phyloP scores from a whole-genome alignment of 2,888 invertebrate species.

The Cordilura impudica region DNA sequence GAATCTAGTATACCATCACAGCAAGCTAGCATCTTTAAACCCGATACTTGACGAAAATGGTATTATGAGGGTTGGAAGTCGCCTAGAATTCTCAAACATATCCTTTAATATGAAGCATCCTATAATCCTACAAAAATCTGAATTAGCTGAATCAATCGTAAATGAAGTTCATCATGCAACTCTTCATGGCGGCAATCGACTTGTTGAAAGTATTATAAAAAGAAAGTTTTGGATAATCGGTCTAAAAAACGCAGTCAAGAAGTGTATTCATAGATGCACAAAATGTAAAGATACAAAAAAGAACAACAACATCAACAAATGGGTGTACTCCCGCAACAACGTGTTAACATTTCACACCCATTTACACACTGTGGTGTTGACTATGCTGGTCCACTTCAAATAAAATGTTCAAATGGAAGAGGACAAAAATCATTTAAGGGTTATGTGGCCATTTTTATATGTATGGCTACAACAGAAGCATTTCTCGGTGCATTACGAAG shows the following conservation, averaged over 20 bases:
- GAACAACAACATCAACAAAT: background rate
- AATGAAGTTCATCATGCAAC: background rate
- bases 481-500: no score
- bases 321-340: no score
- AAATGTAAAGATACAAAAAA: conserved; percentile 1
- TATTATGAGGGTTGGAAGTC: conserved; percentile 21
- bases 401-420: no score
- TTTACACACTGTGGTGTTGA: background rate
- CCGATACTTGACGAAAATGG: no score
- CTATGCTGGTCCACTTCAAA: no score
- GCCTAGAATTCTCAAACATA: conserved; percentile 18
- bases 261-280: background rate
- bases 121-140: conserved; percentile 15
- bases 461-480: no score
- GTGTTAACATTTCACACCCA: no score
- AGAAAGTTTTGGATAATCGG: conserved; percentile 17
- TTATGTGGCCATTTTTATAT: no score
- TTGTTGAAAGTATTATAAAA: background rate
- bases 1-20: no score
- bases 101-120: no score
- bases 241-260: background rate
- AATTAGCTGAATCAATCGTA: background rate
- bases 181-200: conserved; percentile 15
- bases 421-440: no score
- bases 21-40: no score